Conservation (phyloP, 2,113 vertebrate genomes). For the Trichomycterus rosablanca region DNA sequence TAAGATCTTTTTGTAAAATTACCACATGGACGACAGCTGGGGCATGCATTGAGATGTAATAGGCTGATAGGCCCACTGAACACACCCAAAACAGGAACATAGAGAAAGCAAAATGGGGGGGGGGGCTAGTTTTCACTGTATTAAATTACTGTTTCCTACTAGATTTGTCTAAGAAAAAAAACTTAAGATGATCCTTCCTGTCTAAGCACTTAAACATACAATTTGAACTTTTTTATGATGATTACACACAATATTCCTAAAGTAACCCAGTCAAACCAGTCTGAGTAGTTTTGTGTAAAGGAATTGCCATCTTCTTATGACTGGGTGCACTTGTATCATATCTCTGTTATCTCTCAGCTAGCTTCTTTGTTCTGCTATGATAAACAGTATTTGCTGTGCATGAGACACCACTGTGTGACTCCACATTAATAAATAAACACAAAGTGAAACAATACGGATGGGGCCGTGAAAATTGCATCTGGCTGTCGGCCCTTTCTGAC, state of each 20-base stretch:
- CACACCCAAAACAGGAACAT: slow-evolving; percentile 35
- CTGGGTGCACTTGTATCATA: slow-evolving; percentile 6
- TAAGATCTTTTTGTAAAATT: slow-evolving; percentile 37
- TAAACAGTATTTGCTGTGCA: slow-evolving; percentile 36
- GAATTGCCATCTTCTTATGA: slow-evolving; percentile 18
- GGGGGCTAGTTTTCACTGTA: slow-evolving; percentile 60
- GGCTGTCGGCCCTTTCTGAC: slow-evolving; percentile 26
- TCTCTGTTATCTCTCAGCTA: slow-evolving; percentile 6
- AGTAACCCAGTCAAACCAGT: too few species aligned
- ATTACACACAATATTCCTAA: not conserved
- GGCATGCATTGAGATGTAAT: slow-evolving; percentile 59
- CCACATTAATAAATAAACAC: slow-evolving; percentile 44
- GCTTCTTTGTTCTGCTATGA: slow-evolving; percentile 37
- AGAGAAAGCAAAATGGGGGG: slow-evolving; percentile 36
- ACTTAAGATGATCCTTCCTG: slow-evolving; percentile 24
- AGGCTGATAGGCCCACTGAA: slow-evolving; percentile 59
- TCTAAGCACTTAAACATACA: not conserved
- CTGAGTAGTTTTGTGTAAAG: not conserved
- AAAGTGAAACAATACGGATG: slow-evolving; percentile 39
- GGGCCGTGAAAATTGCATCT: slow-evolving; percentile 38
- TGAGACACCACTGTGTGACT: slow-evolving; percentile 31
- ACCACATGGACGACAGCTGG: slow-evolving; percentile 56
- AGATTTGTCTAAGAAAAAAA: slow-evolving; percentile 49
- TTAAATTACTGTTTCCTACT: slow-evolving; percentile 63
- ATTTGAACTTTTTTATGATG: not conserved